Evolutionary conservation across 2,797 vertebrate species (phyloP).

Genomic region (Lutjanus argentimaculatus): DNA sequence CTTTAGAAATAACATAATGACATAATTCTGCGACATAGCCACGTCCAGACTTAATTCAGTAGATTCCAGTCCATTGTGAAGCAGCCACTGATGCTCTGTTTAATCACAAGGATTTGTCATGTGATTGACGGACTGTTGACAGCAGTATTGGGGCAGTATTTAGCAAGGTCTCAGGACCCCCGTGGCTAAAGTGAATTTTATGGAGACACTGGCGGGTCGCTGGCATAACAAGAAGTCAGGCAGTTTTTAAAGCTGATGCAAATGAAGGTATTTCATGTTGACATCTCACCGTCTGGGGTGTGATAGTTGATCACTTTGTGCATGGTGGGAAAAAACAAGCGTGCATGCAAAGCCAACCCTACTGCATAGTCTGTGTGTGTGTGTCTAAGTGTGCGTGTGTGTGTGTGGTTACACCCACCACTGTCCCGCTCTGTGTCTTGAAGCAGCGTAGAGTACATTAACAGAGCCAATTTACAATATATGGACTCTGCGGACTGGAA

Average conservation of each 20-base stretch:
- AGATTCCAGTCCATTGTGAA: conserved; percentile 65
- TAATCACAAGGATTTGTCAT: conserved; percentile 84
- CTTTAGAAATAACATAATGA: conserved; percentile 33
- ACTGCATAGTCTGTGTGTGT: conserved; percentile 39
- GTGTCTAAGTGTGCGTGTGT: conserved; percentile 49
- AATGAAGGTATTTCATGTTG: conserved; percentile 87
- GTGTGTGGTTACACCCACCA: conserved; percentile 73
- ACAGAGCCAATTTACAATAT: conserved; percentile 85
- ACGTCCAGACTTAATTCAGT: conserved; percentile 60
- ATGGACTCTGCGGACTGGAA: conserved; percentile 82
- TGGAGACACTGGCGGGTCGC: conserved; percentile 86
- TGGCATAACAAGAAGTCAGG: conserved; percentile 85
- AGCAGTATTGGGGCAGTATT: conserved; percentile 88
- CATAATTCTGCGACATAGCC: conserved; percentile 47
- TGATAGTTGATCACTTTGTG: conserved; percentile 87
- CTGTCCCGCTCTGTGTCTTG: conserved; percentile 65
- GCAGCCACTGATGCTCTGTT: conserved; percentile 72
- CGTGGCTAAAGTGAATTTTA: conserved; percentile 88
- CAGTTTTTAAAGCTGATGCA: conserved; percentile 84
- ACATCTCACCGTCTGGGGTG: conserved; percentile 84
- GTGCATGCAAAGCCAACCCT: conserved; percentile 64
- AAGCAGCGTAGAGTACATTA: conserved; percentile 76
- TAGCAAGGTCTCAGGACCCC: conserved; percentile 88
- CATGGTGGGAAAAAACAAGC: conserved; percentile 78
- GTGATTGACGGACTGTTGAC: conserved; percentile 90